Evolutionary conservation across 1,140 invertebrate genomes (phyloP), one percentile per base, ranked within the genome.

Genomic region (Musca domestica): DNA sequence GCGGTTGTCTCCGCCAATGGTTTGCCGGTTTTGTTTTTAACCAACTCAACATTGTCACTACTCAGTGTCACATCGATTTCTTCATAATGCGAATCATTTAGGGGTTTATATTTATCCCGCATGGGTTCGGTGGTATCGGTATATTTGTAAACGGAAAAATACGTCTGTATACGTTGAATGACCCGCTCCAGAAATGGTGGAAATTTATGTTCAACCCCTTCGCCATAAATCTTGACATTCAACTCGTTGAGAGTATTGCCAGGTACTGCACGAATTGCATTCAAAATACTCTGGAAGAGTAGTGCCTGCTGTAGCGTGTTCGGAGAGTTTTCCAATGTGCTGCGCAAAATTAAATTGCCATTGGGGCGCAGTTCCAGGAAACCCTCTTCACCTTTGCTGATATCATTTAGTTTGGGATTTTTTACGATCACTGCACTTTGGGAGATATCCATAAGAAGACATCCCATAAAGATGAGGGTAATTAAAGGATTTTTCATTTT

Each of bases 151-250:
- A 86, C 84, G 1, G 88, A 88, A 77, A 87, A 85, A 66, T 86
- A 76, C 0, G 84, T 82, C 76, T 89, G 88, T 14, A 89, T 84
- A 64, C 85, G 83, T 69, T 89, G 87, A 10, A 88, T 84, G 20
- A 89, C 76, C 66, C 85, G 86, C 72, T 89, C 88, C 48, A 89
- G 69, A 23, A 88, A 71, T 1, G 87, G 87, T 2, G 87, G 87
- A 77, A 89, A 87, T 72, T 86, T 86, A 3, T 84, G 85, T 67
- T 81, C 79, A 54, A 74, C 75, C 9, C 79, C 79, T 9, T 76
- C 76, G 15, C 79, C 79, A 65, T 79, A 81, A 25, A 81, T 74
- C 64, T 74, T 76, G 0, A 77, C 66, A 20, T 71, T 67, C 2
- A 78, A 54, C 14, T 71, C 68, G 27, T 67, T 30, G 2, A 71